Base-by-base conservation (phyloP, 1,140 invertebrate genomes). In the Rhyzopertha dominica region DNA sequence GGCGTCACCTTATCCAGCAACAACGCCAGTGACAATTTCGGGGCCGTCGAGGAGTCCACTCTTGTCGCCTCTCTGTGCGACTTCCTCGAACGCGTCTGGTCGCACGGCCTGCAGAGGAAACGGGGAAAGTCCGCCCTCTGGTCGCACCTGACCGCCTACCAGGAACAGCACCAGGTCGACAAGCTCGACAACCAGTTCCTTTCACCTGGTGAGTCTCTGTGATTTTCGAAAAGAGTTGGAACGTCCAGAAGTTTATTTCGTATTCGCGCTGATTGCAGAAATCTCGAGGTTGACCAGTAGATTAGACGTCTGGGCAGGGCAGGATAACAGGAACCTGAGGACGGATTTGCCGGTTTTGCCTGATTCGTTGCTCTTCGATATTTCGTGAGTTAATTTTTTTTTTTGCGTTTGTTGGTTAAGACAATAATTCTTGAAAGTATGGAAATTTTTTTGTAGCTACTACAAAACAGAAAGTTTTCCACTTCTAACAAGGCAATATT, bases 41-140 rank as follows among this genome's bases (percentile, higher is more conserved):
- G 73, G 0, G 80, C 79, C 8, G 82, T 95, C 1, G 96, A 99
- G 73, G 96, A 99, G 67, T 99, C 95, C 62, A 98, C 95, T 1
- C 75, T 99, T 39, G 96, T 99, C 5, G 94, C 93, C 9, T 90
- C 91, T 58, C 75, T 99, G 0, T 99, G 97, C 74, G 97, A 99
- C 73, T 76, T 99, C 23, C 66, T 99, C 9, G 97, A 99, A 70
- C 78, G 96, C 51, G 89, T 99, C 28, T 99, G 96, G 96, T 91
- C 90, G 1, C 95, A 99, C 68, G 96, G 95, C 0, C 68, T 98
- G 12, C 91, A 95, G 63, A 86, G 84, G 26, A 98, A 97, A 69
- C 89, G 95, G 74, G 92, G 91, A 5, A 95, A 95, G 70, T 95
- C 91, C 5, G 89, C 92, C 0, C 71, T 97, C 0, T 97, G 95